Base-by-base conservation (phyloP, 2,888 invertebrate genomes). In the Eristalis tenax region DNA sequence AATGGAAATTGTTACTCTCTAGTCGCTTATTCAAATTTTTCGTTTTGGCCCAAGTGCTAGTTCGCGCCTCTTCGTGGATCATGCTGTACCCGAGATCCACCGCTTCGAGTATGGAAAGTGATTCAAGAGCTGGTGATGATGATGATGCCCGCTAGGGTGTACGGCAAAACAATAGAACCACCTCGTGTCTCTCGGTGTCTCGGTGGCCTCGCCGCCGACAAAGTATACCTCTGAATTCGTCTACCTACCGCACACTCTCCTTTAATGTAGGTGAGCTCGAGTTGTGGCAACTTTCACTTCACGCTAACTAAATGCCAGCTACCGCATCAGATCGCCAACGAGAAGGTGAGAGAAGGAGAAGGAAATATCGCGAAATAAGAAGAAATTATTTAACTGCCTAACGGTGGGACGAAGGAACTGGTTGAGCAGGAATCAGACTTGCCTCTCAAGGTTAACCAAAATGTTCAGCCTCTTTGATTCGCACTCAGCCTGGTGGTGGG, bases 391-490 rank as follows among this genome's bases (percentile, higher is more conserved):
- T 56, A 82, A 82, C 65, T 38, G 77, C 18, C 66, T 66, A 82
- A 82, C 65, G 43, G 77, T 23, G 56, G 66, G 28, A 15, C 6
- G 23, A 38, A 5, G 23, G 3, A 79, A 86, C 86, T 83, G 75
- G 86, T 86, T 50, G 40, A 79, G 71, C 86, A 78, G 83, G 86
- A 86, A 83, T 75, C 66, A 63, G 32, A 78, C 83, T 66, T 56
- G 78, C 83, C 71, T 83, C 71, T 86, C 86, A 86, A 86, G 83
- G 86, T 78, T 86, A 83, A 75, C 78, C 86, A 74, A 83, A 23
- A 38, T 66, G 73, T 73, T 59, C 59, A 6, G 68, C 35, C n/a
- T 18, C 6, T 40, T 23, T 70, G 70, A 70, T 61, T 82, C 70
- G 82, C 32, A 38, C 8, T 10, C 8, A 13, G 32, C 1, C 32